Base-by-base conservation (phyloP, 2,888 invertebrate species). In the Lochmaea crataegi region DNA sequence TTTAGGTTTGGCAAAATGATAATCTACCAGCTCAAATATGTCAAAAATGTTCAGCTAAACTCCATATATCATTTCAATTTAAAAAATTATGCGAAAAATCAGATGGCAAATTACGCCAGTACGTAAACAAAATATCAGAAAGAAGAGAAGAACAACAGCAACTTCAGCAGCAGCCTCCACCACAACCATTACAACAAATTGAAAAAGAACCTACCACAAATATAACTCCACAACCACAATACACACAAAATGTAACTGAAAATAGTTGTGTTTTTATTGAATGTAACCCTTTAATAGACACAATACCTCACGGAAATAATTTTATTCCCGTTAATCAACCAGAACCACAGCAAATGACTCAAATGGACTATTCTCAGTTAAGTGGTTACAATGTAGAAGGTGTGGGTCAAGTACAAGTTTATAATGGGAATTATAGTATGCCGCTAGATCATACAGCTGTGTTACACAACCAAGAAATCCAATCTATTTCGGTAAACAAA, bases 1-100 rank as follows among this genome's bases (percentile, higher is more conserved):
- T 65, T 32, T 68, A 88, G 88, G 88, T 88, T 16, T 87, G 87
- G 87, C 87, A 86, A 79, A 87, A 87, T 76, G 88, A 88, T 79
- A 85, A 86, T 48, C 77, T 88, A 48, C 88, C 88, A 22, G 78
- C 83, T 26, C 86, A 87, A 80, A 87, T 88, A 67, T 88, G 88
- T 77, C 86, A 87, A 68, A 87, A 86, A 80, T 88, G 88, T 80
- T 85, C 86, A 38, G 85, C 86, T 1, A 87, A 87, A 79, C 79
- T 88, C 16, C 87, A 88, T 76, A 86, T 88, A 73, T 85, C 87
- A 1, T 88, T 85, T 79, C 87, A 88, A 75, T 88, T 88, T 78
- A 88, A 88, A 79, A 88, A 86, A 77, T 85, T 84, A 73, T 88
- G 88, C 77, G 87, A 88, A 79, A 86, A 85, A 77, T 86, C 86